phyloP scores from a whole-genome alignment of 2,113 vertebrate species.

The Theristicus caerulescens region DNA sequence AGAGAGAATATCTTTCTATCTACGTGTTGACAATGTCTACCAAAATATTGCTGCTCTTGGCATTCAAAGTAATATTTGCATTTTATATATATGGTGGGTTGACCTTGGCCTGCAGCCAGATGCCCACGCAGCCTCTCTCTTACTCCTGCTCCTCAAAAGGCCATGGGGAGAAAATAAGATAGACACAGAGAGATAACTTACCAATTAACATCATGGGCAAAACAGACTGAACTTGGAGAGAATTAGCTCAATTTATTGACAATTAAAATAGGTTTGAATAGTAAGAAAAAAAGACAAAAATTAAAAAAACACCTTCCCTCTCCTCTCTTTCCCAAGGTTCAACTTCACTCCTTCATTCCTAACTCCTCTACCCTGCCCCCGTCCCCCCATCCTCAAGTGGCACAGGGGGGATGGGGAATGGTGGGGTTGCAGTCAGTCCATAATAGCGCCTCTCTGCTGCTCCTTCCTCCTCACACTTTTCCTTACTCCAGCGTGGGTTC shows the following conservation, averaged over 20 bases:
- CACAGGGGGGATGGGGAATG: background rate
- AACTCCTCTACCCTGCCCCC: background rate
- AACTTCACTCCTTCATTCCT: background rate
- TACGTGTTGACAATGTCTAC: background rate
- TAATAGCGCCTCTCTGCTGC: background rate
- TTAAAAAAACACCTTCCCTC: background rate
- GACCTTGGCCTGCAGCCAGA: background rate
- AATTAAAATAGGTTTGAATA: background rate
- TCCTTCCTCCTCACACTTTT: background rate
- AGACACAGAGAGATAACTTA: background rate
- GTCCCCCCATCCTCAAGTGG: background rate
- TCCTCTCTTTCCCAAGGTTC: background rate
- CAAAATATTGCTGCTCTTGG: background rate
- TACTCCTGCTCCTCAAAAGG: background rate
- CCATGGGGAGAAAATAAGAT: background rate
- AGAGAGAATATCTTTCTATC: background rate
- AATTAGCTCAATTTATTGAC: accelerated
- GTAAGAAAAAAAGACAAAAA: background rate
- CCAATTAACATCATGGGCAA: background rate
- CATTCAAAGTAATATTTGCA: background rate
- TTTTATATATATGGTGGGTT: background rate
- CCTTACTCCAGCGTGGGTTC: background rate
- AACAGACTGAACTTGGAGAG: background rate
- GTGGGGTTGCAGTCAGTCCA: accelerated
- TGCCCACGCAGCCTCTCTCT: background rate